Evolutionary conservation across 2,113 vertebrate genomes (phyloP), one percentile per base, ranked within the genome.

Genomic region (Rhodinocichla rosea): DNA sequence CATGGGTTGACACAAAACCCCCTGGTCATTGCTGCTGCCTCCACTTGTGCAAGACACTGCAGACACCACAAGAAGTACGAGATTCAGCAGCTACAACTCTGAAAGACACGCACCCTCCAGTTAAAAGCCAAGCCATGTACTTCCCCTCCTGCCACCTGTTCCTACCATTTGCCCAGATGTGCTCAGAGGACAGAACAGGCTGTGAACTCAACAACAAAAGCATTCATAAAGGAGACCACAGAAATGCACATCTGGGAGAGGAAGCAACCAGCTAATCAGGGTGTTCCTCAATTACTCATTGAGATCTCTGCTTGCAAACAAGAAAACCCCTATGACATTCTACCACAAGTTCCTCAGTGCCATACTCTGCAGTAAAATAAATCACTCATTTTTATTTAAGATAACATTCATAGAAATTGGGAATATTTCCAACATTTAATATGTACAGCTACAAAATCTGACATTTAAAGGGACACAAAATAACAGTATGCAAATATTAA

Each of bases 401-500:
- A 10, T n/a, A 62, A 53, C 35, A 44, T 59, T 20, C 37, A 39
- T 0, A 45, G 52, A 78, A 82, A 87, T n/a, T 9, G 6, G 30
- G 27, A 71, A 2, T 57, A 65, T 30, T 90, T 89, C 81, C 45
- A 83, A 42, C 39, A 49, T 27, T 45, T 32, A 62, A 5, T 20
- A 62, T 2, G 21, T 26, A 15, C 37, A 89, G 65, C 24, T 84
- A 49, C 35, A 80, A 59, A 70, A 95, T 44, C 32, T 81, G 73
- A 87, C 45, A 81, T 44, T 77, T 68, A 88, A 95, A 95, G 74
- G 78, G 50, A 55, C 69, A 77, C 47, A 81, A 92, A 92, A 83
- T 89, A 83, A 93, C 92, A 92, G 84, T 44, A 90, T 85, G 75
- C 84, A 97, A 93, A 82, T 90, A 83, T 74, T 92, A 94, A 65